Conservation (phyloP, 2,113 vertebrate genomes). For the Hipposideros armiger region DNA sequence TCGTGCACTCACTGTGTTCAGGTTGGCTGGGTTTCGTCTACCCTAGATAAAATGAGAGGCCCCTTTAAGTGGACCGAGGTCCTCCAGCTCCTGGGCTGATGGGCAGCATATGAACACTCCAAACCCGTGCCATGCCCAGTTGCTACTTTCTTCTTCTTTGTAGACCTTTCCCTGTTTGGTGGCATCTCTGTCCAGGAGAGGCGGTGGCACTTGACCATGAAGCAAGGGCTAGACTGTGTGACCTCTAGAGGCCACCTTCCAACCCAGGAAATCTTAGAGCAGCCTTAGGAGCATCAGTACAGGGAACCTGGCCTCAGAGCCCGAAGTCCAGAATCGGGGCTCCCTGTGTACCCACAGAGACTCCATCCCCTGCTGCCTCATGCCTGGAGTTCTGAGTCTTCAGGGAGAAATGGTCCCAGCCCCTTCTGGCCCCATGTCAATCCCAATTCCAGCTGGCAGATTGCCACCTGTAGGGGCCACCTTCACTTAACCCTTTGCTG, state of each 20-base stretch:
- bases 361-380: not conserved
- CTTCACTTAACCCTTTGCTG: not conserved
- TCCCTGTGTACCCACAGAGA: not conserved
- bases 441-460: not conserved
- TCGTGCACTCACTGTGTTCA: not conserved
- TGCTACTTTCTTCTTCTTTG: not conserved
- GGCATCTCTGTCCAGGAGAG: not conserved
- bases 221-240: not conserved
- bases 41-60: constrained; percentile 9
- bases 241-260: not conserved
- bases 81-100: not conserved
- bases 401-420: not conserved
- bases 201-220: not conserved
- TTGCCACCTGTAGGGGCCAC: not conserved
- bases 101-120: not conserved
- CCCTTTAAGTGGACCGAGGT: not conserved
- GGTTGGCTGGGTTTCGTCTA: not conserved
- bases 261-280: not conserved
- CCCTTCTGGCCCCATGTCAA: not conserved
- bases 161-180: not conserved
- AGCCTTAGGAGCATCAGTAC: not conserved
- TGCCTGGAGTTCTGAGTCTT: not conserved
- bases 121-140: not conserved
- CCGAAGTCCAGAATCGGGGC: not conserved
- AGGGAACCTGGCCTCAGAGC: not conserved